phyloP scores from a whole-genome alignment of 1,140 invertebrate species.

The Leucophenga varia region DNA sequence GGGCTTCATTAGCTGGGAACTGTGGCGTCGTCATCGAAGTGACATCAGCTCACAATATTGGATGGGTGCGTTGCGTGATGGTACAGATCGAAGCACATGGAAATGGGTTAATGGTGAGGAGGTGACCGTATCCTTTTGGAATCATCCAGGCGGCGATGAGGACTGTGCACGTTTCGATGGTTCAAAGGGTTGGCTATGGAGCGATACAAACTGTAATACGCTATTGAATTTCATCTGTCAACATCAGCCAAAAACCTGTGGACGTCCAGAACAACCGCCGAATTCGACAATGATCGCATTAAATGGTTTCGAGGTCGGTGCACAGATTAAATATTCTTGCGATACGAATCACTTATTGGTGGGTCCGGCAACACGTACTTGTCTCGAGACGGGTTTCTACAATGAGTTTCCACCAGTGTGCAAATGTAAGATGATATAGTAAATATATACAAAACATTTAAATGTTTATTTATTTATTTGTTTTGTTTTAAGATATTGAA shows the following conservation, averaged over 20 bases:
- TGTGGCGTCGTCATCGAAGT: constrained; percentile 86
- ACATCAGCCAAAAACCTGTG: constrained; percentile 88
- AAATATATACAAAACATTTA: neutral
- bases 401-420: constrained; percentile 92
- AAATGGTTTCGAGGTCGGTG: constrained; percentile 77
- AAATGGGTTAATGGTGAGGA: constrained; percentile 88
- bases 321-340: constrained; percentile 84
- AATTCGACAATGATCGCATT: constrained; percentile 82
- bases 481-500: constrained; percentile 71
- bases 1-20: constrained; percentile 91
- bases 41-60: constrained; percentile 92
- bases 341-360: constrained; percentile 84
- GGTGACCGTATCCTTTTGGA: constrained; percentile 91
- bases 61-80: constrained; percentile 87
- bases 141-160: constrained; percentile 77
- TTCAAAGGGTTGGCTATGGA: constrained; percentile 93
- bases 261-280: constrained; percentile 86
- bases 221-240: constrained; percentile 91
- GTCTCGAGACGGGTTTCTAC: constrained; percentile 89
- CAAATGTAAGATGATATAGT: constrained; percentile 69
- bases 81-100: constrained; percentile 78
- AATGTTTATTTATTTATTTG: too few relatives aligned
- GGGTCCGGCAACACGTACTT: constrained; percentile 79
- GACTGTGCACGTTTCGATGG: constrained; percentile 90
- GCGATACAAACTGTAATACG: constrained; percentile 85